A percentile compares a stretch with the other conserved stretches of the same genome.
Conservation (phyloP, 30 jellyfish, hydroid and myxozoan genomes). For the Rhopilema esculentum region DNA sequence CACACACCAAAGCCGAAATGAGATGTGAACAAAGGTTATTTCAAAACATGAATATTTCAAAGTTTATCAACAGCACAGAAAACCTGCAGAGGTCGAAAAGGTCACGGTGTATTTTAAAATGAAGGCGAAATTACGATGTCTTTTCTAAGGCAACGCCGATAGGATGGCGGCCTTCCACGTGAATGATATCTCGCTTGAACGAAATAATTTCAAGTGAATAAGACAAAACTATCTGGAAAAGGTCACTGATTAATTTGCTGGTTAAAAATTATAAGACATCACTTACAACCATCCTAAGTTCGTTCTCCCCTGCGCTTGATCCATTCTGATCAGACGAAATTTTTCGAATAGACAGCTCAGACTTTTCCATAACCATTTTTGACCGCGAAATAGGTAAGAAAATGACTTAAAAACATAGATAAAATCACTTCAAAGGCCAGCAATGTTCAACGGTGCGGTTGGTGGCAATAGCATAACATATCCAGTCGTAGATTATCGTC, state of each 20-base stretch:
- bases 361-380: constrained; percentile 52
- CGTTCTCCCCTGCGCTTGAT: constrained; percentile 54
- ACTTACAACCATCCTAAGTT: constrained; percentile 63
- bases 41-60: background rate
- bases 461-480: constrained; percentile 9
- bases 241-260: background rate
- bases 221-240: background rate
- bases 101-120: background rate
- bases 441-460: background rate
- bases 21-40: background rate
- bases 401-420: background rate
- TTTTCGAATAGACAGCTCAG: constrained; percentile 24
- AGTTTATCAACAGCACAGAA: background rate
- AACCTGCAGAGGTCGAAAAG: background rate
- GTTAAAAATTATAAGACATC: background rate
- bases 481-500: constrained; percentile 22
- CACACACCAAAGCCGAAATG: background rate
- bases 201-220: background rate
- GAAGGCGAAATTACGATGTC: background rate
- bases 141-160: background rate
- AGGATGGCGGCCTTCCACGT: background rate
- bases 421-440: background rate
- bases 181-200: background rate
- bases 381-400: background rate
- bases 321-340: constrained; percentile 37